A percentile compares a stretch with the other conserved stretches of the same genome.
Evolutionary conservation across 2,113 vertebrate genomes (phyloP).

Genomic region (Cololabis saira): DNA sequence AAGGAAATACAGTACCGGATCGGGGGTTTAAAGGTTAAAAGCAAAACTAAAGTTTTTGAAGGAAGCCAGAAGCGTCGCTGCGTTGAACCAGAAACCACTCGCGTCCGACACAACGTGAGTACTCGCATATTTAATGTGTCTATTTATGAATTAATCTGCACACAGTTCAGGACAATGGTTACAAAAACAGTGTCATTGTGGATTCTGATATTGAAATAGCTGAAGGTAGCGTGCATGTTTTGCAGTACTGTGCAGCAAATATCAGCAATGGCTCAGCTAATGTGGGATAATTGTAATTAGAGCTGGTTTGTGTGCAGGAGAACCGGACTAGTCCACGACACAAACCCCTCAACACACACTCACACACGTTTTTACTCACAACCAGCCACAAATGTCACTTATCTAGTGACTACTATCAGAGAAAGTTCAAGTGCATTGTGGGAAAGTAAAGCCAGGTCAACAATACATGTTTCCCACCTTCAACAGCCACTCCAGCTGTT

Average conservation of each 20-base stretch:
- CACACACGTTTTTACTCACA: too few species aligned
- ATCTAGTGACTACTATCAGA: too few species aligned
- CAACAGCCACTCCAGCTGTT: too few species aligned
- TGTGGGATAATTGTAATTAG: too few species aligned
- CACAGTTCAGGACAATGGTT: not conserved
- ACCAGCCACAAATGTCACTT: too few species aligned
- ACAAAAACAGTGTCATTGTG: not conserved
- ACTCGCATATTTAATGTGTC: conserved; percentile 15
- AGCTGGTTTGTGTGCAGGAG: too few species aligned
- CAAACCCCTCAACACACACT: too few species aligned
- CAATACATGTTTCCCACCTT: too few species aligned
- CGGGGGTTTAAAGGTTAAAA: not conserved
- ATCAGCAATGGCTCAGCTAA: too few species aligned
- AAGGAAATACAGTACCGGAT: conserved; percentile 28
- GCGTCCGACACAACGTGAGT: conserved; percentile 63
- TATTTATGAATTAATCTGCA: not conserved
- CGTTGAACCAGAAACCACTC: conserved; percentile 17
- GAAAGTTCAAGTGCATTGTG: too few species aligned
- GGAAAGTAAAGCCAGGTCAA: too few species aligned
- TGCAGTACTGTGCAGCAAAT: not conserved
- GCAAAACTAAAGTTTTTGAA: conserved; percentile 16
- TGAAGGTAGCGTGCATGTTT: not conserved
- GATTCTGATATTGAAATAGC: not conserved
- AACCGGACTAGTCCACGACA: too few species aligned
- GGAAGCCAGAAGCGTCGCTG: conserved; percentile 23